Evolutionary conservation across 2,888 invertebrate genomes (phyloP), one percentile per base, ranked within the genome.

Genomic region (Agrotis exclamationis): DNA sequence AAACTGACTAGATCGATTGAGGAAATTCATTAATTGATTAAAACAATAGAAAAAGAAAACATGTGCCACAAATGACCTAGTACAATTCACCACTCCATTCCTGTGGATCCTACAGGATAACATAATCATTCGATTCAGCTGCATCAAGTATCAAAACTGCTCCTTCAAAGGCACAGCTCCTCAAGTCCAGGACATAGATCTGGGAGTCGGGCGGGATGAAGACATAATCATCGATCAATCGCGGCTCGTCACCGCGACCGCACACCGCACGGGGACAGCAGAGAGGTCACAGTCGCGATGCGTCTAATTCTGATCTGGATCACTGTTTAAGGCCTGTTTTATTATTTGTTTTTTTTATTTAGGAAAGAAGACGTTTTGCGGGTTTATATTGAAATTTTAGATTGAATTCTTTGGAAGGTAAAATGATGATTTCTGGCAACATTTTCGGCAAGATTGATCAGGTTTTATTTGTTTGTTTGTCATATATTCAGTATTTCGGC

Each of bases 211-310:
- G 54, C 74, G 67, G 91, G 87, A 94, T 93, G 89, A 91, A 95
- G 95, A 92, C 91, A 90, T 94, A 93, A 92, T 93, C 93, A 94
- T 96, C 94, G 92, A 95, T 95, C 94, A 94, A 93, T 92, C 93
- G 85, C 81, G 72, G 87, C 89, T 91, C 93, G 92, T 93, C 94
- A 92, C 89, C 79, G 74, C 89, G 95, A 93, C 94, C 94, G 93
- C 94, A 94, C 95, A 94, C 92, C 87, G 93, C 86, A 90, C 74
- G 58, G 87, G 82, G 85, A 79, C 56, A 84, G 82, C 76, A 74
- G 74, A 76, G 79, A 85, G 88, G 85, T 87, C 87, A 85, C 84
- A 82, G 86, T 62, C 76, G 60, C 86, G 80, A 82, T 86, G 69
- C 54, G 45, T 48, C 70, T 73, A 78, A 76, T 72, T 74, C 83